Evolutionary conservation across 92 coral and sea anemone species (phyloP).

Genomic region (Siderastrea radians): DNA sequence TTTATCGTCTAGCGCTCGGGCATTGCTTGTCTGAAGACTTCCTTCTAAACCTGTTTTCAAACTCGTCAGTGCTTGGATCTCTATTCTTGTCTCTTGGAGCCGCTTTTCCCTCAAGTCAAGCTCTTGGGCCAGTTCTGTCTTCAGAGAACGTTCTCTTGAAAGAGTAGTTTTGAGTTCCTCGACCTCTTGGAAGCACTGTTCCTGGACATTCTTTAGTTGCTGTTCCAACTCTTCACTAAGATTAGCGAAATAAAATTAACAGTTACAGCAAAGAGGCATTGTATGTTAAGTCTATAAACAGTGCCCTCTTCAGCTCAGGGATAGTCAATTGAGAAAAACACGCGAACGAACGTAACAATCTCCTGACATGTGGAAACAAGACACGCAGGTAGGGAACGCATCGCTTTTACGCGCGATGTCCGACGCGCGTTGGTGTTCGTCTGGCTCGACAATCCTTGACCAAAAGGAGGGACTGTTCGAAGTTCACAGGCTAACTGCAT

Average conservation of each 20-base stretch:
- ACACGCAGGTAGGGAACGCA: too few relatives aligned
- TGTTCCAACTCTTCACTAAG: conserved; percentile 63
- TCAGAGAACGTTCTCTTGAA: conserved; percentile 17
- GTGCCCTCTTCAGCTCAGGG: too few relatives aligned
- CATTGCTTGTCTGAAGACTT: conserved; percentile 41
- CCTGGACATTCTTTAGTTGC: conserved; percentile 38
- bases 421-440: too few relatives aligned
- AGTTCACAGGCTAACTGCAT: too few relatives aligned
- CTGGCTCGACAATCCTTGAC: too few relatives aligned
- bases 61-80: conserved; percentile 30
- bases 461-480: too few relatives aligned
- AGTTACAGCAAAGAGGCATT: too few relatives aligned
- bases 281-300: too few relatives aligned
- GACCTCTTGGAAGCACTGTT: conserved; percentile 45
- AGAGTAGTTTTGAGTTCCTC: conserved; percentile 31
- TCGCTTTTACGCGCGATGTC: too few relatives aligned
- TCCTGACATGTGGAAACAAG: too few relatives aligned
- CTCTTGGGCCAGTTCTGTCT: conserved; percentile 20
- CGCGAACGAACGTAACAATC: too few relatives aligned
- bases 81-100: conserved; percentile 26
- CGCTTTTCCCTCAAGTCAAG: conserved; percentile 37
- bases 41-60: conserved; percentile 44
- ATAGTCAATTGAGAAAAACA: too few relatives aligned
- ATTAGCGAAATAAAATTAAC: not conserved
- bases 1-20: conserved; percentile 33